Base-by-base conservation (phyloP, 2,888 invertebrate species). In the Monopis laevigella region DNA sequence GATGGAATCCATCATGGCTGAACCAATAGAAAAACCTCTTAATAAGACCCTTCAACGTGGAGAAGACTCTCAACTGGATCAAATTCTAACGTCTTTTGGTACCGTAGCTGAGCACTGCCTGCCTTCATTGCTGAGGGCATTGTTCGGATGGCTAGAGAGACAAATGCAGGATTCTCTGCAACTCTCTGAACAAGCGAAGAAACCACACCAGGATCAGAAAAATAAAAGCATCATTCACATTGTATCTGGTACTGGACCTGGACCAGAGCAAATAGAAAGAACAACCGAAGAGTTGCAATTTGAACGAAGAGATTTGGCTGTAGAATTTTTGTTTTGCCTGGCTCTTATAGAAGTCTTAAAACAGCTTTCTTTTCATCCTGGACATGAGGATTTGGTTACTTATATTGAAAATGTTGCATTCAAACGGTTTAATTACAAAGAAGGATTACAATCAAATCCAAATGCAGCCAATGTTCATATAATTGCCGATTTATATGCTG, bases 321-420 rank as follows among this genome's bases (percentile, higher is more conserved):
- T 99, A 0, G 98, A 99, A 75, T 99, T 98, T 74, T 90, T 99
- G 41, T 98, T 98, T 75, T 98, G 98, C 59, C 81, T 99, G 46
- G 96, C 96, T n/a, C 83, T 99, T 34, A 97, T 99, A 50, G 98
- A 99, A 81, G 93, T 99, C 41, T 78, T 99, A 38, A 92, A 94
- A 52, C 98, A 98, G 72, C 82, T 98, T 54, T 90, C 94, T 1
- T 96, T 97, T 65, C 98, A 99, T 74, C 98, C 98, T 1, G 98
- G 98, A 0, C 98, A 99, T 62, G 98, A 98, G 66, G 95, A 97
- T 77, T 84, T 98, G 24, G 92, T 98, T 26, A 89, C 88, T 41
- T 92, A 94, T 63, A 96, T 99, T 47, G 96, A 99, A 72, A 94
- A 93, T 69, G 87, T 98, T 49, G 96, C 98, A 18, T 97, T 99